Evolutionary conservation across 1,140 invertebrate genomes (phyloP), one percentile per base, ranked within the genome.

Genomic region (Zaprionus lachaisei): DNA sequence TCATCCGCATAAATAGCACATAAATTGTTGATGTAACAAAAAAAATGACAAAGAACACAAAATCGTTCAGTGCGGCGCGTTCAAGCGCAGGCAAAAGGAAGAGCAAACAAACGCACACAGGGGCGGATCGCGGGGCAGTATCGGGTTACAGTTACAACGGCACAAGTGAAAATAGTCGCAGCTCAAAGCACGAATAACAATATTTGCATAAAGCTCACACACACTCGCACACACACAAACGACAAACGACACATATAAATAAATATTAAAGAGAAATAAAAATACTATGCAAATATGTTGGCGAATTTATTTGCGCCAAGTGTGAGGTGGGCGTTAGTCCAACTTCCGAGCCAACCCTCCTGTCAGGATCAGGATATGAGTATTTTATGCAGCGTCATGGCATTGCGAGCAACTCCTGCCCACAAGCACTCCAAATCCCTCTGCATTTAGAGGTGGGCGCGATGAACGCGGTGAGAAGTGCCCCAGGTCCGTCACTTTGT

Each of bases 1-100:
- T 83, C 84, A 83, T 83, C 80, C 84, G 80, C 84, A 87, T 83
- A 77, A 81, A 68, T 80, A 71, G 72, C 55, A 80, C 64, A 83
- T 60, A 69, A 67, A 72, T 75, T 61, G 44, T 60, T 67, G n/a
- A 47, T 79, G 58, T 37, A 65, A 64, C 74, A 71, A 71, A 68
- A 67, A 63, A 71, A 55, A 55, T 44, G 47, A 63, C 76, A 77
- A 63, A 49, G 28, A 15, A 65, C 51, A 80, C 44, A 74, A 63
- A 65, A 47, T 56, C 58, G 72, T 51, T 69, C 51, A 51, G 44
- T 34, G 71, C 34, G 63, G 57, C 37, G 62, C 72, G 77, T 80
- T 79, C 77, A 83, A 76, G 41, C 22, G 60, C 49, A 63, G 56
- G 47, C 55, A 22, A 47, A 17, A 17, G 15, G 2, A 15, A 71